Evolutionary conservation across 2,888 invertebrate genomes (phyloP), one percentile per base, ranked within the genome.

Genomic region (Tinea pellionella): DNA sequence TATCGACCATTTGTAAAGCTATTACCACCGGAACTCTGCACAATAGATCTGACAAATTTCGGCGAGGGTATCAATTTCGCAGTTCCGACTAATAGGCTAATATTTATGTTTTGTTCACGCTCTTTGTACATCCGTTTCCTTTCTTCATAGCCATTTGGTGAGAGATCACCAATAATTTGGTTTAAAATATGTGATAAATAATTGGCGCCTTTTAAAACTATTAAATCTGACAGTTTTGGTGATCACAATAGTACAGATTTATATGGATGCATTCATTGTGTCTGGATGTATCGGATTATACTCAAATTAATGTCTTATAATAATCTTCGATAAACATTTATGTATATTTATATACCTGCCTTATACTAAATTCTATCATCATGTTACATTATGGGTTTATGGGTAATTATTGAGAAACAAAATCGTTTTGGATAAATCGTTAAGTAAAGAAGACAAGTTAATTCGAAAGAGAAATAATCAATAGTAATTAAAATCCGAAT

Each of bases 41-140:
- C 83, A 86, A 84, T 78, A 73, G 77, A 72, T 70, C 72, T 74
- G 77, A 78, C 78, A 76, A 77, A 78, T 77, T 77, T 73, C 69
- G 72, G 72, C 68, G 68, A 73, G 66, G 74, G 76, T 83, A 84
- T 86, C 82, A 74, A 72, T 85, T 79, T 80, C 82, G 72, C 73
- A 81, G 82, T 82, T 84, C 80, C 81, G 80, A 80, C 78, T 80
- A 78, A 79, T 80, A 77, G 74, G 70, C 75, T 72, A 80, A 83
- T 83, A 80, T 83, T 81, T 78, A 77, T 76, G 74, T 77, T 75
- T 73, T 77, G 78, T 81, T 80, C 73, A 74, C 70, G 65, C 67
- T 73, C 71, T 76, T 84, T 82, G 69, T 64, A 67, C 75, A 78
- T 80, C 80, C 80, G 78, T 69, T 74, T 67, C 11, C 43, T 41